Evolutionary conservation across 2,113 vertebrate species (phyloP).

Genomic region (Silurus meridionalis): DNA sequence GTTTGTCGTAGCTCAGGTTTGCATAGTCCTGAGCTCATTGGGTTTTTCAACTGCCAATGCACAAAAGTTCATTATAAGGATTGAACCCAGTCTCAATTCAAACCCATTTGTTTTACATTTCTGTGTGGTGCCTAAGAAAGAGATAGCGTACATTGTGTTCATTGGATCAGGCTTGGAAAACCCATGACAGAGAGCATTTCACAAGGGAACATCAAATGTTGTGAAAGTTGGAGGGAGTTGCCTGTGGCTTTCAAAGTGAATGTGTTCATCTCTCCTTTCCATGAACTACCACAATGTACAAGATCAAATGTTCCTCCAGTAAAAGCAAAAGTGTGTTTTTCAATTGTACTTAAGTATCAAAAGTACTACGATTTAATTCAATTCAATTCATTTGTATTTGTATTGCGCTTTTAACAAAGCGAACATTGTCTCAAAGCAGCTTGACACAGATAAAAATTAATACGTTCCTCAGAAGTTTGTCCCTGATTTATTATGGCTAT

Average conservation of each 20-base stretch:
- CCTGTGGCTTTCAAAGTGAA: not conserved
- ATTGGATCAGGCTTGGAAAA: not conserved
- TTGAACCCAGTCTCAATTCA: not conserved
- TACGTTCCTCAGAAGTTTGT: too few relatives aligned
- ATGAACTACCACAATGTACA: not conserved
- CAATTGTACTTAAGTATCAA: too few relatives aligned
- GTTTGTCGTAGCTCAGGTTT: not conserved
- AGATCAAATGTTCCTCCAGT: too few relatives aligned
- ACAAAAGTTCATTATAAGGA: not conserved
- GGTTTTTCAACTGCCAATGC: not conserved
- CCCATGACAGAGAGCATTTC: not conserved
- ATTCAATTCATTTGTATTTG: too few relatives aligned
- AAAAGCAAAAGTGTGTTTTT: too few relatives aligned
- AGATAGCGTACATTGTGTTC: not conserved
- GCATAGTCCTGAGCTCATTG: not conserved
- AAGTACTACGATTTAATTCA: too few relatives aligned
- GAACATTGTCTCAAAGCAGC: too few relatives aligned
- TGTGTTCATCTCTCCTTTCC: not conserved
- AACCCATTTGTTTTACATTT: not conserved
- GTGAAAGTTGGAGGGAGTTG: constrained; percentile 7
- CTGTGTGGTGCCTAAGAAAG: not conserved
- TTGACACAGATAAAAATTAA: too few relatives aligned
- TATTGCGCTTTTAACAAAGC: too few relatives aligned
- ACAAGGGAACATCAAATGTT: constrained; percentile 14
- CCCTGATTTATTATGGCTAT: too few relatives aligned